These are phyloP conservation scores for Drosophila cracens DNA, from an alignment of 2,888 invertebrate species.

Conservation along the genomic window DNA sequence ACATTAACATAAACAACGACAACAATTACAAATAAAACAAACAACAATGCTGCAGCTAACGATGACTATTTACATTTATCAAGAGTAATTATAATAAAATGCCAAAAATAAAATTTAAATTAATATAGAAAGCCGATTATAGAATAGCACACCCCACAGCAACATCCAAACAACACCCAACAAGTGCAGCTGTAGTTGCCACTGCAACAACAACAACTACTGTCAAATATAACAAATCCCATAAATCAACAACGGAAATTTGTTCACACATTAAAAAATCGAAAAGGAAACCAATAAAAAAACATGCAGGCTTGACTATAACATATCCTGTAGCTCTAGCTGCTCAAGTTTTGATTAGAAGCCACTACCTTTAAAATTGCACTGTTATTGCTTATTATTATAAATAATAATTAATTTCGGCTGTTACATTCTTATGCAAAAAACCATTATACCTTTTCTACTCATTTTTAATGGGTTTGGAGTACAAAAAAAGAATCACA, in stretches of 20 bases:
- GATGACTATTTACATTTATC: conserved; percentile 76
- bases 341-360: not conserved
- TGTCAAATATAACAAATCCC: conserved; percentile 81
- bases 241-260: conserved; percentile 79
- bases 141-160: conserved; percentile 18
- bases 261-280: conserved; percentile 20
- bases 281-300: conserved; percentile 2
- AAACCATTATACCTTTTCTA: not conserved
- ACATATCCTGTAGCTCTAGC: not conserved
- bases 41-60: conserved; percentile 61
- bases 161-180: conserved; percentile 8
- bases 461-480: not conserved
- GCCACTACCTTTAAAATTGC: no score
- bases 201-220: conserved; percentile 44
- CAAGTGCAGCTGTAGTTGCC: conserved; percentile 41
- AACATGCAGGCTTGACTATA: not conserved
- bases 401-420: not conserved
- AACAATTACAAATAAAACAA: conserved; percentile 37
- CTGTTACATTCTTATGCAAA: not conserved
- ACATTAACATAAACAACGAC: conserved; percentile 37
- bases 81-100: conserved; percentile 80
- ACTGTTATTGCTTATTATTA: not conserved
- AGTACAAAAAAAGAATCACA: not conserved
- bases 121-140: conserved; percentile 82
- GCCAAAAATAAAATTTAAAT: conserved; percentile 80